Conservation (phyloP, 2,113 vertebrate genomes). For the Daboia siamensis region DNA sequence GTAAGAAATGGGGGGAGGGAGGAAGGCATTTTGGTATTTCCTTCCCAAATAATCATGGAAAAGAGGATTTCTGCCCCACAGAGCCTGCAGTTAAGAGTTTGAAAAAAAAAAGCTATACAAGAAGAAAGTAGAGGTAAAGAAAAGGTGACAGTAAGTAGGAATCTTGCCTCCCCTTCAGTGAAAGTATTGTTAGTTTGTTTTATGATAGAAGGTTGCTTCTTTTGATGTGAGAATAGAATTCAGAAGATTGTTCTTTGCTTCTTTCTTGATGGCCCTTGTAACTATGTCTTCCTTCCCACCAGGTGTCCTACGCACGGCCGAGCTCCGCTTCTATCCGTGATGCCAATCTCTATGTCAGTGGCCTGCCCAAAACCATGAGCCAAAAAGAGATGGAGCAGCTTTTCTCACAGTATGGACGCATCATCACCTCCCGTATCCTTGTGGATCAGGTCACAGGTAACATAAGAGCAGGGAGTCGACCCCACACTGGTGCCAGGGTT, state of each 20-base stretch:
- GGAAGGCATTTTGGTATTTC: neutral
- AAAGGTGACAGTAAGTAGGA: neutral
- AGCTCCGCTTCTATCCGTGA: slow-evolving; percentile 94
- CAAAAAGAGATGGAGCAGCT: slow-evolving; percentile 97
- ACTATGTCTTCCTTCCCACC: neutral
- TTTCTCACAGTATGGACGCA: slow-evolving; percentile 93
- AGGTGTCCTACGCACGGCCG: slow-evolving; percentile 92
- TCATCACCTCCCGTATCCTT: slow-evolving; percentile 94
- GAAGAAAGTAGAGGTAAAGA: neutral
- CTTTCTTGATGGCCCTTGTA: neutral
- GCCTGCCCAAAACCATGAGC: slow-evolving; percentile 93
- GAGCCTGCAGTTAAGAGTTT: neutral
- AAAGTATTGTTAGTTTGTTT: neutral
- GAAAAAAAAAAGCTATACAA: neutral
- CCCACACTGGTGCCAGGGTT: neutral
- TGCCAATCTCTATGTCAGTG: slow-evolving; percentile 93
- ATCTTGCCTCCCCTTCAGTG: neutral
- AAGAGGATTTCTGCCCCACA: neutral
- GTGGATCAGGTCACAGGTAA: slow-evolving; percentile 95
- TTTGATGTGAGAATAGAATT: neutral
- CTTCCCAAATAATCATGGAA: neutral
- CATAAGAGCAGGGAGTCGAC: neutral
- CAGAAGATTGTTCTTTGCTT: neutral
- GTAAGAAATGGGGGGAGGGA: too few species aligned
- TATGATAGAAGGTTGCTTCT: neutral